A percentile compares a stretch with the other conserved stretches of the same genome.
phyloP scores from a whole-genome alignment of 2,113 vertebrate species.

The Morphnarchus princeps region DNA sequence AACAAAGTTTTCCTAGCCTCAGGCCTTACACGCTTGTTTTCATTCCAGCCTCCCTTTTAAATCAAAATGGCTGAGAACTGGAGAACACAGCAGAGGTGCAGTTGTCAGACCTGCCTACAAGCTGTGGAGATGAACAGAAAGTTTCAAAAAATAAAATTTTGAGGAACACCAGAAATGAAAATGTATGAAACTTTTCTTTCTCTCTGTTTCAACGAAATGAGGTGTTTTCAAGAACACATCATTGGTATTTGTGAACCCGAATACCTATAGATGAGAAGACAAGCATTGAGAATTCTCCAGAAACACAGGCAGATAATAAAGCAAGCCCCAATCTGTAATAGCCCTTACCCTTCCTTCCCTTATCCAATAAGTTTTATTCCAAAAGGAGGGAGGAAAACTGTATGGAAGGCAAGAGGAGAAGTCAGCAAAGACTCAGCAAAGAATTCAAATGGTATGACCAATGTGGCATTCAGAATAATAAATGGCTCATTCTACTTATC shows the following conservation, averaged over 20 bases:
- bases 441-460: background rate
- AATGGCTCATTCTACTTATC: background rate
- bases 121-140: background rate
- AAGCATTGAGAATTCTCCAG: background rate
- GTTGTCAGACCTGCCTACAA: background rate
- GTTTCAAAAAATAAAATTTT: background rate
- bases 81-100: background rate
- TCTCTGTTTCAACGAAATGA: background rate
- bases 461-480: background rate
- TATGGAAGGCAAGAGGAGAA: background rate
- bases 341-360: background rate
- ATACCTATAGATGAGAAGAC: background rate
- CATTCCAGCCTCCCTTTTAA: background rate
- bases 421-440: background rate
- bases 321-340: too few species aligned
- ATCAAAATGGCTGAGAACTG: background rate
- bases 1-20: rapidly evolving
- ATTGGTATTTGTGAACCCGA: background rate
- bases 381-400: background rate
- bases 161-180: background rate
- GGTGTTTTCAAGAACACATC: background rate
- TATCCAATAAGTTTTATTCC: background rate
- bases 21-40: background rate
- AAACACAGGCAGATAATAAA: background rate
- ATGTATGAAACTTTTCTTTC: background rate